A percentile compares a stretch with the other conserved stretches of the same genome.
Conservation (phyloP, 2,888 invertebrate genomes). For the Margaritifera margaritifera region DNA sequence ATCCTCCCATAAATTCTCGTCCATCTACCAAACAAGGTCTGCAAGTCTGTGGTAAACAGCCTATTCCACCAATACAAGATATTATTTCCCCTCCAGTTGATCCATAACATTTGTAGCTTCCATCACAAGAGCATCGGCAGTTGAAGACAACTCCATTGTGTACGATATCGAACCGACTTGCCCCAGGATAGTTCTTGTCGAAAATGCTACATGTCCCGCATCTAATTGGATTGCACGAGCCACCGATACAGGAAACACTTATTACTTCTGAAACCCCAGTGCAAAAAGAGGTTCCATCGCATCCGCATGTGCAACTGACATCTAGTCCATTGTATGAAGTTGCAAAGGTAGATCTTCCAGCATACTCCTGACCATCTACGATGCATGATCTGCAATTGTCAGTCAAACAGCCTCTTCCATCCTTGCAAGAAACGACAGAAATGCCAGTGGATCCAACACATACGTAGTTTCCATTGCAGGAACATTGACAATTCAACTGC, state of each 20-base stretch:
- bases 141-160: conserved; percentile 16
- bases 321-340: conserved; percentile 30
- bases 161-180: conserved; percentile 26
- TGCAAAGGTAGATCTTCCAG: conserved; percentile 21
- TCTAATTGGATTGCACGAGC: conserved; percentile 24
- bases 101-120: conserved; percentile 24
- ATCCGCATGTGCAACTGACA: conserved; percentile 32
- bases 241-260: conserved; percentile 28
- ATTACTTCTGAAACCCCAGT: conserved; percentile 30
- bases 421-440: conserved; percentile 14
- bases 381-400: conserved; percentile 21
- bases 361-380: conserved; percentile 24
- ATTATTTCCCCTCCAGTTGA: conserved; percentile 13
- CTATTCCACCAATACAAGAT: conserved; percentile 23
- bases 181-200: conserved; percentile 26
- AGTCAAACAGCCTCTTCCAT: conserved; percentile 30
- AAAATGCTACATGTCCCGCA: conserved; percentile 32
- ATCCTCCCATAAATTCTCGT: conserved; percentile 34
- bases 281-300: conserved; percentile 31
- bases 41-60: conserved; percentile 31
- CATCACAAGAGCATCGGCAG: conserved; percentile 33
- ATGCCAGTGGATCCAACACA: conserved; percentile 20
- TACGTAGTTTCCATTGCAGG: conserved; percentile 27
- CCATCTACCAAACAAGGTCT: conserved; percentile 32
- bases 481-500: conserved; percentile 25